Conservation (phyloP, 2,888 invertebrate genomes). For the Strigamia crassipes region DNA sequence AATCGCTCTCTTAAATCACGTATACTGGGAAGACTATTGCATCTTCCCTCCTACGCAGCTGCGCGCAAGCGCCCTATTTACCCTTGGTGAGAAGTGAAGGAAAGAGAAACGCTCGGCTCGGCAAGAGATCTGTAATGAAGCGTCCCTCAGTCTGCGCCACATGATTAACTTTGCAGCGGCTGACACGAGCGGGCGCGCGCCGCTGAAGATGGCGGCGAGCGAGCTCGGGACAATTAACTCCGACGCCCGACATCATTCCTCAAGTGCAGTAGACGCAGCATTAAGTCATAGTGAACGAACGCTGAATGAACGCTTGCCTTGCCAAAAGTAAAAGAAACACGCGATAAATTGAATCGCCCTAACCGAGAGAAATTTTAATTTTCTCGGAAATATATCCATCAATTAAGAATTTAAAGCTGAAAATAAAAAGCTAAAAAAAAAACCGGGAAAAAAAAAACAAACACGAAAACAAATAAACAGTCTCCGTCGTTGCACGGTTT, state of each 20-base stretch:
- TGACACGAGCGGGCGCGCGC: constrained; percentile 36
- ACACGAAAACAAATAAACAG: neutral
- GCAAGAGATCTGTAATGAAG: constrained; percentile 43
- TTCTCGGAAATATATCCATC: neutral
- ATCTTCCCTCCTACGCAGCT: constrained; percentile 26
- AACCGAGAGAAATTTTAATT: constrained; percentile 21
- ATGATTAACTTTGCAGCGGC: constrained; percentile 42
- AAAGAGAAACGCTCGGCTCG: constrained; percentile 15
- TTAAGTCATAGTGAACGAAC: constrained; percentile 16
- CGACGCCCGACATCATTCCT: constrained; percentile 33
- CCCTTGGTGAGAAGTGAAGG: constrained; percentile 17
- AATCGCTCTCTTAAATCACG: constrained; percentile 45
- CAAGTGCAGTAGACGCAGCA: constrained; percentile 4
- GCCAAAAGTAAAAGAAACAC: constrained; percentile 21
- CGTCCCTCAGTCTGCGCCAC: constrained; percentile 42
- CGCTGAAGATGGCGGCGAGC: constrained; percentile 17
- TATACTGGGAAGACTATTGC: constrained; percentile 3
- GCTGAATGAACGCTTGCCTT: constrained; percentile 16
- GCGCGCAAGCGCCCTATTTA: constrained; percentile 2
- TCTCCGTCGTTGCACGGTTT: neutral
- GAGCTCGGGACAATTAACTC: constrained; percentile 39
- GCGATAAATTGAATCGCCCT: constrained; percentile 11
- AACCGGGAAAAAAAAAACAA: neutral
- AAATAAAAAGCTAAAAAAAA: neutral
- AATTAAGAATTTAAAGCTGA: constrained; percentile 8